Conservation (phyloP, 2,113 vertebrate species). For the Opisthocomus hoazin region DNA sequence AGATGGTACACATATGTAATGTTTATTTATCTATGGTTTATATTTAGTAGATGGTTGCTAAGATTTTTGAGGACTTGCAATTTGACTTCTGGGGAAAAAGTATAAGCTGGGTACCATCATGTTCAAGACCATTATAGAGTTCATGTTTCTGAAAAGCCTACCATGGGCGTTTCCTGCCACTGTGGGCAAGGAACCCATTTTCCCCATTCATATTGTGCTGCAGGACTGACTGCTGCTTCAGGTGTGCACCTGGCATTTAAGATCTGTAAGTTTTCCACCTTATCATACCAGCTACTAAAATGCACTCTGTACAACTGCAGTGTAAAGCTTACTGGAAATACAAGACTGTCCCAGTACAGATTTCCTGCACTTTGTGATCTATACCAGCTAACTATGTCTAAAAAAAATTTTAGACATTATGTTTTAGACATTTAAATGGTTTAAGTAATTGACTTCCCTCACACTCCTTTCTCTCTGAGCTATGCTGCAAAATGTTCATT, state of each 20-base stretch:
- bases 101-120: background rate
- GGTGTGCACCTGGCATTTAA: background rate
- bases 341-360: background rate
- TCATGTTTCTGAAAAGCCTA: background rate
- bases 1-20: background rate
- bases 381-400: background rate
- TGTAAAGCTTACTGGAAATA: background rate
- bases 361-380: background rate
- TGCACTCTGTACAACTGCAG: too few species aligned
- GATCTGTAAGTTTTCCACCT: background rate
- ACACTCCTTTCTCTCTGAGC: background rate
- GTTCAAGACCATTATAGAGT: background rate
- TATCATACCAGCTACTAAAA: background rate
- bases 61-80: background rate
- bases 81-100: background rate
- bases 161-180: background rate
- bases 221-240: rapidly evolving
- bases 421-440: background rate
- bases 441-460: background rate
- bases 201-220: background rate
- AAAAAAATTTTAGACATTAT: background rate
- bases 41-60: background rate
- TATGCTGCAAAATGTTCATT: background rate
- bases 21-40: background rate
- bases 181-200: background rate